Conservation (phyloP, 2,797 vertebrate genomes). For the Lates japonicus region DNA sequence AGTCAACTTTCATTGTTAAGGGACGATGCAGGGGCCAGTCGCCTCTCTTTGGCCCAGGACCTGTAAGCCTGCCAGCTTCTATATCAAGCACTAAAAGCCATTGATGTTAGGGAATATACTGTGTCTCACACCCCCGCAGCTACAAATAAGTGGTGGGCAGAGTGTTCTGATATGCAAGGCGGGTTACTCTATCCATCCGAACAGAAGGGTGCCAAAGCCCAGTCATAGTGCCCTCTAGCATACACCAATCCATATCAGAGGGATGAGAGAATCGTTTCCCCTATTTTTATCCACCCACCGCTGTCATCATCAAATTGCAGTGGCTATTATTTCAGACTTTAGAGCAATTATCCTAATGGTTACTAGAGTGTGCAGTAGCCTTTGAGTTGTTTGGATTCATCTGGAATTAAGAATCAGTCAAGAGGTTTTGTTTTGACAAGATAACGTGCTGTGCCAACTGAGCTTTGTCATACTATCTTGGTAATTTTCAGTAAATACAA, state of each 20-base stretch:
- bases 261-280: slow-evolving; percentile 73
- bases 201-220: slow-evolving; percentile 77
- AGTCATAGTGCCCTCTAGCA: slow-evolving; percentile 73
- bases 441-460: slow-evolving; percentile 6
- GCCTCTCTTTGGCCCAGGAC: slow-evolving; percentile 63
- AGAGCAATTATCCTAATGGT: slow-evolving; percentile 83
- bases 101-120: slow-evolving; percentile 85
- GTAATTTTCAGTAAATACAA: slow-evolving; percentile 8
- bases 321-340: slow-evolving; percentile 83
- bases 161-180: slow-evolving; percentile 81
- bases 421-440: slow-evolving; percentile 44
- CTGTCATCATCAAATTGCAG: slow-evolving; percentile 80
- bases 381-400: slow-evolving; percentile 50
- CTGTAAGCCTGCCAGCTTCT: slow-evolving; percentile 81
- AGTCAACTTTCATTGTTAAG: slow-evolving; percentile 61
- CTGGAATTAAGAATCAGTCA: slow-evolving; percentile 47
- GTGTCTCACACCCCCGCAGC: slow-evolving; percentile 85
- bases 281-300: slow-evolving; percentile 80
- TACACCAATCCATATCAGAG: slow-evolving; percentile 75
- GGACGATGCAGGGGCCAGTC: slow-evolving; percentile 54
- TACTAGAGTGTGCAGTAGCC: slow-evolving; percentile 62
- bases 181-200: slow-evolving; percentile 84
- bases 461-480: slow-evolving; percentile 1
- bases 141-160: slow-evolving; percentile 84
- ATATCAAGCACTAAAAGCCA: slow-evolving; percentile 85